A percentile compares a stretch with the other conserved stretches of the same genome.
Conservation (phyloP, 1,140 invertebrate species). For the Bombus picipes region DNA sequence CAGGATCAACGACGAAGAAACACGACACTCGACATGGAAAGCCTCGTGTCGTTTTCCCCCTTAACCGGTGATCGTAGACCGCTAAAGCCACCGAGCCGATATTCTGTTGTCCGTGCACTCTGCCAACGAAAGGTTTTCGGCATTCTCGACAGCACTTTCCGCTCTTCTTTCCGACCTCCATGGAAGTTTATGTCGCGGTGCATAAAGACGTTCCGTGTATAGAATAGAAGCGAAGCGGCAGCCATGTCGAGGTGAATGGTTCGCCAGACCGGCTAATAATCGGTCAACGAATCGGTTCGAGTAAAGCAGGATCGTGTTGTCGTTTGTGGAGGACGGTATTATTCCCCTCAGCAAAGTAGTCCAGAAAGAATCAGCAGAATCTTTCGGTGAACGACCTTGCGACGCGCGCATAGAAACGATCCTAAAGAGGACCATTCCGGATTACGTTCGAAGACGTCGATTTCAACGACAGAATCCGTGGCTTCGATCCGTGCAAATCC, state of each 20-base stretch:
- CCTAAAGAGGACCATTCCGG: conserved; percentile 43
- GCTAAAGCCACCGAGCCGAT: not conserved
- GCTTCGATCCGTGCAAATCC: conserved; percentile 18
- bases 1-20: too few species aligned
- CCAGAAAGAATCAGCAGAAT: conserved; percentile 69
- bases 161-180: not conserved
- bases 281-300: conserved; percentile 33
- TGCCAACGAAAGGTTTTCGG: conserved; percentile 1
- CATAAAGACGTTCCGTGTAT: conserved; percentile 12
- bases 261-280: conserved; percentile 61
- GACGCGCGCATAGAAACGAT: conserved; percentile 58
- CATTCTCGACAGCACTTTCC: not conserved
- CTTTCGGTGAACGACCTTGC: conserved; percentile 49
- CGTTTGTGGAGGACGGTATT: conserved; percentile 44
- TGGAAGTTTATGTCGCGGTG: conserved; percentile 32
- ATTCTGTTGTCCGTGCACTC: conserved; percentile 14
- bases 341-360: conserved; percentile 52
- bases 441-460: conserved; percentile 59
- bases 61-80: not conserved
- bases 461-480: conserved; percentile 17
- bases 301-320: conserved; percentile 36
- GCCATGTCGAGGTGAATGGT: not conserved
- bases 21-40: not conserved
- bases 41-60: not conserved
- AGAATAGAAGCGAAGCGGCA: not conserved